Percentiles rank a stretch among this genome's conserved stretches.
These are phyloP conservation scores for Hyalella azteca DNA, from an alignment of 2,888 invertebrate species.

Conservation along the genomic window DNA sequence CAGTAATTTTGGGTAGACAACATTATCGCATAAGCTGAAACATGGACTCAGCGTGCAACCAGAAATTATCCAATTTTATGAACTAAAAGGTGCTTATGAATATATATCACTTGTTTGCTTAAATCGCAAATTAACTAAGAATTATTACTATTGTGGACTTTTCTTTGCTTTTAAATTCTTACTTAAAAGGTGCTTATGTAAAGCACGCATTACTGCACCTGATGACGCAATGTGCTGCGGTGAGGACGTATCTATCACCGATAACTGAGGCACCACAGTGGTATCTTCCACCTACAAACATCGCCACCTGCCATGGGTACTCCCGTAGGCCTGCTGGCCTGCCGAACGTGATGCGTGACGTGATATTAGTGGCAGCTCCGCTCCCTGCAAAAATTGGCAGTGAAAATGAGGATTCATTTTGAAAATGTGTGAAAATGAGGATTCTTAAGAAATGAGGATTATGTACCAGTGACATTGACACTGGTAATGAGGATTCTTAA, in stretches of 20 bases:
- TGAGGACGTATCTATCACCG: conserved; percentile 61
- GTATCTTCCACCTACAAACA: conserved; percentile 62
- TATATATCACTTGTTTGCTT: no score
- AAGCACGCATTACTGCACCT: conserved; percentile 60
- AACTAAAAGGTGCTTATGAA: no score
- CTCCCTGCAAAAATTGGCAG: background rate
- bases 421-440: background rate
- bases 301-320: conserved; percentile 63
- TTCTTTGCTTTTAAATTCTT: no score
- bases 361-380: background rate
- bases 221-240: conserved; percentile 64
- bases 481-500: no score
- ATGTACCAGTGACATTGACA: no score
- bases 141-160: no score
- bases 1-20: no score
- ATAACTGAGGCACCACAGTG: conserved; percentile 64
- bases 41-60: no score
- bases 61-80: no score
- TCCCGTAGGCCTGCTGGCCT: conserved; percentile 61
- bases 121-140: no score
- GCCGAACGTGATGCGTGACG: conserved; percentile 62
- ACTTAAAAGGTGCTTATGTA: background rate
- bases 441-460: background rate
- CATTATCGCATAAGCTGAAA: no score
- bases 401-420: background rate